Evolutionary conservation across 37 sponge, comb jelly and placozoan species (phyloP).

Genomic region (Chondrilla cf. caribensis): DNA sequence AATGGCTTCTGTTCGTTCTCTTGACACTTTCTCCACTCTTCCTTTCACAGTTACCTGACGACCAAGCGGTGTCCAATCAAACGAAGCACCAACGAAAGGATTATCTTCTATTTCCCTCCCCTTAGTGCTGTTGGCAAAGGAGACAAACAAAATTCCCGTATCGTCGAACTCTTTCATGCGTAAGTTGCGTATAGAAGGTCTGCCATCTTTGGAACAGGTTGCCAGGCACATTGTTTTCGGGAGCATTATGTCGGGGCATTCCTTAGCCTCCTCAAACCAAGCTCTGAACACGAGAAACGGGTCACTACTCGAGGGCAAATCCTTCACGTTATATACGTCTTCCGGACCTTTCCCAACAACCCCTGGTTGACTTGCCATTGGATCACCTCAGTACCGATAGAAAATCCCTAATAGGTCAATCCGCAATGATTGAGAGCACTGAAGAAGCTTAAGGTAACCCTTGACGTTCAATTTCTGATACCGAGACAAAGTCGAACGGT

Average conservation of each 20-base stretch:
- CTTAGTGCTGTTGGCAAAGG: slow-evolving; percentile 76
- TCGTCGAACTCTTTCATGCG: slow-evolving; percentile 65
- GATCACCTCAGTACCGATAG: too few relatives aligned
- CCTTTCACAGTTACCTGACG: slow-evolving; percentile 82
- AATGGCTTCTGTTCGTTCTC: slow-evolving; percentile 47
- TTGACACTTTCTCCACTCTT: slow-evolving; percentile 36
- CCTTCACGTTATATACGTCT: slow-evolving; percentile 2
- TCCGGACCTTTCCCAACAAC: too few relatives aligned
- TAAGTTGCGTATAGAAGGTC: slow-evolving; percentile 75
- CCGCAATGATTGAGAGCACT: too few relatives aligned
- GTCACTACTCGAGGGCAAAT: slow-evolving; percentile 42
- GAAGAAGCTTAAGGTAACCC: too few relatives aligned
- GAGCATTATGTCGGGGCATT: slow-evolving; percentile 32
- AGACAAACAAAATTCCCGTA: slow-evolving; percentile 66
- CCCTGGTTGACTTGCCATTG: too few relatives aligned
- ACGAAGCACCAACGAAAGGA: slow-evolving; percentile 50
- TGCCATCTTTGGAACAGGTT: slow-evolving; percentile 62
- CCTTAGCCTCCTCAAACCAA: slow-evolving; percentile 70
- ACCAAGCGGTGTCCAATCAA: slow-evolving; percentile 72
- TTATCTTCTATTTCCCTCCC: slow-evolving; percentile 70
- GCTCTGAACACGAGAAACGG: slow-evolving; percentile 60
- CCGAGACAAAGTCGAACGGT: too few relatives aligned
- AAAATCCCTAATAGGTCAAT: too few relatives aligned
- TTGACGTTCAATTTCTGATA: too few relatives aligned
- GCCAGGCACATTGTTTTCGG: slow-evolving; percentile 59